These are phyloP conservation scores for Podilymbus podiceps DNA, from an alignment of 2,113 vertebrate genomes.

Conservation along the genomic window DNA sequence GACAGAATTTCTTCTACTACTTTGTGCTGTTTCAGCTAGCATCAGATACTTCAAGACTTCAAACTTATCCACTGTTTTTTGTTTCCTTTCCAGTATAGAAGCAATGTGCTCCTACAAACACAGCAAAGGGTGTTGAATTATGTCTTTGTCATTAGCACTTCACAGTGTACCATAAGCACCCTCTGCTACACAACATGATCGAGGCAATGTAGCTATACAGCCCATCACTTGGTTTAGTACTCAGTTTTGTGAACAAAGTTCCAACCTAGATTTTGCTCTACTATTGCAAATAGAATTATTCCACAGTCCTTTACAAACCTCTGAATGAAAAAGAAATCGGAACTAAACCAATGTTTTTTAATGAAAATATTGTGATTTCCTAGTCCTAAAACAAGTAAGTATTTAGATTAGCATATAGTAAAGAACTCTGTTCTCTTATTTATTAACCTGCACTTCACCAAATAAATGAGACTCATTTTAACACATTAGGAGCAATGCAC, in stretches of 20 bases:
- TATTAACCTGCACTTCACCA: neutral
- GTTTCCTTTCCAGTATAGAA: neutral
- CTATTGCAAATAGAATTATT: neutral
- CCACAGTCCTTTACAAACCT: neutral
- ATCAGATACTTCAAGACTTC: neutral
- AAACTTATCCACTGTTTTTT: neutral
- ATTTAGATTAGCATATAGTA: neutral
- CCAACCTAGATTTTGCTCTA: neutral
- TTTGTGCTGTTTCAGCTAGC: neutral
- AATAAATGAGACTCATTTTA: neutral
- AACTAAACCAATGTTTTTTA: neutral
- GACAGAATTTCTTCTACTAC: neutral
- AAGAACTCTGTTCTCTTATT: neutral
- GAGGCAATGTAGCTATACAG: neutral
- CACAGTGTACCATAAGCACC: neutral
- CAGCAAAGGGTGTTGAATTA: neutral
- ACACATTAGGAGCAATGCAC: neutral
- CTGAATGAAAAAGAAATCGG: neutral
- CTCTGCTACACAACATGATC: neutral
- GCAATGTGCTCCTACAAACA: too few relatives aligned
- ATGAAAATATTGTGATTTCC: neutral
- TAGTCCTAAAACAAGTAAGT: neutral
- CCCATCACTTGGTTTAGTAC: neutral
- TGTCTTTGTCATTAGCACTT: neutral
- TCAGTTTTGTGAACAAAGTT: neutral